phyloP scores from a whole-genome alignment of 2,888 invertebrate genomes.

The Iphiclides podalirius region DNA sequence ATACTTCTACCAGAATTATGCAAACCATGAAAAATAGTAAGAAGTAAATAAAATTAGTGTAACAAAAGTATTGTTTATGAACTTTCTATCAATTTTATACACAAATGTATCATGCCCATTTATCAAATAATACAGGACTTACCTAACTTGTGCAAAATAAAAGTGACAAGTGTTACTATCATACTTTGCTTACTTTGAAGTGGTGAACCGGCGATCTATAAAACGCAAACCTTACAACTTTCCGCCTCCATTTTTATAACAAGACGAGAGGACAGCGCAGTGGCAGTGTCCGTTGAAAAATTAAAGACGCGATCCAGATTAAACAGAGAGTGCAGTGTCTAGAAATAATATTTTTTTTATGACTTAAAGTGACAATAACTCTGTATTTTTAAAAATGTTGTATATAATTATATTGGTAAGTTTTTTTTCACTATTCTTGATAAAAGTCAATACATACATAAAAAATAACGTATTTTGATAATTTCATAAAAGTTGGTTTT shows the following conservation, averaged over 20 bases:
- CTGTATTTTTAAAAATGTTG: slow-evolving; percentile 3
- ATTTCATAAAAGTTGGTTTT: no score
- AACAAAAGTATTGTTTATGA: no score
- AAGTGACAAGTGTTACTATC: no score
- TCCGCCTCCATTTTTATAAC: slow-evolving; percentile 56
- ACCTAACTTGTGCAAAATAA: no score
- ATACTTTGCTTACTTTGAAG: slow-evolving; percentile 46
- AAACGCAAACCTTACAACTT: slow-evolving; percentile 54
- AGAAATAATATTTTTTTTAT: not conserved
- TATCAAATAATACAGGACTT: no score
- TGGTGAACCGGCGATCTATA: slow-evolving; percentile 61
- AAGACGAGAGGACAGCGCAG: slow-evolving; percentile 29
- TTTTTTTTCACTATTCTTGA: not conserved
- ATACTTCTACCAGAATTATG: no score
- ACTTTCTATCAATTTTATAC: no score
- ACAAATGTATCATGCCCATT: no score
- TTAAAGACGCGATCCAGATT: not conserved
- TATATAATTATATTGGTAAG: slow-evolving; percentile 14
- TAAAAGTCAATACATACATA: no score
- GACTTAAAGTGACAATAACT: not conserved
- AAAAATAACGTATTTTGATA: no score
- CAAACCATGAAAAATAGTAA: no score
- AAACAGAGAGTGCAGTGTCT: slow-evolving; percentile 4
- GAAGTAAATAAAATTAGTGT: no score
- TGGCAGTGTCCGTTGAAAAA: slow-evolving; percentile 2